phyloP scores from a whole-genome alignment of 2,113 vertebrate species.

The Zosterops pallidus region DNA sequence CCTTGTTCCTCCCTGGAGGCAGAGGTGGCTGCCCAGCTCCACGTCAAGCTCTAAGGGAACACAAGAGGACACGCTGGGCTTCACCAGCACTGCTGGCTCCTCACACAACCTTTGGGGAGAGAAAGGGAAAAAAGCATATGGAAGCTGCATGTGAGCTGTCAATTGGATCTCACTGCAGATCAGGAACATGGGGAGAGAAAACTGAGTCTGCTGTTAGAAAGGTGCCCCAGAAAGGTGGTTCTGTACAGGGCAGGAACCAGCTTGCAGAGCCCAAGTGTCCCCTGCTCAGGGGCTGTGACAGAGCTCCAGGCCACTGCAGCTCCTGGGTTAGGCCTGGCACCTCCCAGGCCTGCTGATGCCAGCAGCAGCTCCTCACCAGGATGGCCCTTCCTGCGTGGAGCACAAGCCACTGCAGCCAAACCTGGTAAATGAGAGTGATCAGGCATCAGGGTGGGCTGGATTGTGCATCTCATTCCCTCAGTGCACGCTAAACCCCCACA shows the following conservation, averaged over 20 bases:
- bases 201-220: not conserved
- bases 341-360: not conserved
- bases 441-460: not conserved
- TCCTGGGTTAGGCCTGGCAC: not conserved
- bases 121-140: constrained; percentile 18
- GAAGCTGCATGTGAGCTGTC: not conserved
- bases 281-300: not conserved
- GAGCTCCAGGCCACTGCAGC: not conserved
- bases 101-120: not conserved
- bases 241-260: accelerated
- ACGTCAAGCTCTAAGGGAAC: not conserved
- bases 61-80: not conserved
- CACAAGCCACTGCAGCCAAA: not conserved
- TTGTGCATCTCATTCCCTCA: not conserved
- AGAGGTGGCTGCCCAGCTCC: not conserved
- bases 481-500: not conserved
- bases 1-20: not conserved
- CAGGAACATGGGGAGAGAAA: not conserved
- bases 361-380: not conserved
- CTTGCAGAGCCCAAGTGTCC: not conserved
- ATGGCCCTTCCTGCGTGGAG: not conserved
- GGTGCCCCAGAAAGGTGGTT: not conserved
- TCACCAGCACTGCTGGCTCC: not conserved
- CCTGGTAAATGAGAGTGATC: accelerated
- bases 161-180: not conserved